Conservation (phyloP, 2,113 vertebrate genomes). For the Oreochromis niloticus region DNA sequence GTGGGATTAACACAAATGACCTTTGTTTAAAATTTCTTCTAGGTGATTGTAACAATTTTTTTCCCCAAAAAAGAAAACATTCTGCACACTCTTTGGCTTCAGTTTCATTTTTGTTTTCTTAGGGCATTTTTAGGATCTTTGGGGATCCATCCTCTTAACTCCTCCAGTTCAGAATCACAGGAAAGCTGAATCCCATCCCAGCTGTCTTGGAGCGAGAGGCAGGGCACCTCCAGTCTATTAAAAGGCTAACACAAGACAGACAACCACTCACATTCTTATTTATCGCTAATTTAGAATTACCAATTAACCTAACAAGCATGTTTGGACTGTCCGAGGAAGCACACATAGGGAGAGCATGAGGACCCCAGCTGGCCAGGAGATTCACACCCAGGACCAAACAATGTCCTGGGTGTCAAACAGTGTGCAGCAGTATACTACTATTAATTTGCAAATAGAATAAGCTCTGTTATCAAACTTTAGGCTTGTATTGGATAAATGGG, state of each 20-base stretch:
- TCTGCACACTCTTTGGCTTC: not conserved
- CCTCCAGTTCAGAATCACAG: not conserved
- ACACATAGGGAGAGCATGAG: not conserved
- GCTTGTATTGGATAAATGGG: not conserved
- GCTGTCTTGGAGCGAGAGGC: not conserved
- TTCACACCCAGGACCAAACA: not conserved
- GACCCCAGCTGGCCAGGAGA: not conserved
- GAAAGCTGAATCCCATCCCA: accelerated
- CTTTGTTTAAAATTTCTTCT: accelerated
- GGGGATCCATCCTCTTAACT: not conserved
- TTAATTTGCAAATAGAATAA: not conserved
- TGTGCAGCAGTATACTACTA: not conserved
- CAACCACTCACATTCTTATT: not conserved
- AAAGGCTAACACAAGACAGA: not conserved
- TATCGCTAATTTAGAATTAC: not conserved
- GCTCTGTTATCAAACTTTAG: accelerated
- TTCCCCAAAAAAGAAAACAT: accelerated
- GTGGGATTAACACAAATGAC: not conserved
- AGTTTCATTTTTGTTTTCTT: not conserved
- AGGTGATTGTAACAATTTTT: not conserved
- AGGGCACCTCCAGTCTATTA: not conserved
- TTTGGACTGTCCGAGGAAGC: not conserved
- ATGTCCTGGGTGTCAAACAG: not conserved
- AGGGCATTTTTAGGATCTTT: not conserved
- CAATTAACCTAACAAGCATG: not conserved